Base-by-base conservation (phyloP, 2,888 invertebrate genomes). In the Hemicrepidius hirtus region DNA sequence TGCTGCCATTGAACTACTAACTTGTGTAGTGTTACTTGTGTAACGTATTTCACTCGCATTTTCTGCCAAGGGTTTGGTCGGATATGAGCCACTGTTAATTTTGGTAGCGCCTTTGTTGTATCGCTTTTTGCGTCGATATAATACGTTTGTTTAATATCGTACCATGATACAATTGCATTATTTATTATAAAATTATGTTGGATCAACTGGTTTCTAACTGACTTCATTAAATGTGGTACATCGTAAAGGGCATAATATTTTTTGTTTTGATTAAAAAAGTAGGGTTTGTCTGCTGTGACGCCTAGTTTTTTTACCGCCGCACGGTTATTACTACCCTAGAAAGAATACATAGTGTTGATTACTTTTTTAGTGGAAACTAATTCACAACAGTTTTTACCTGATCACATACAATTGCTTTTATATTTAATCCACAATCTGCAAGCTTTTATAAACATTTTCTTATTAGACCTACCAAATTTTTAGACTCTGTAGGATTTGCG, bases 371-470 rank as follows among this genome's bases (percentile, higher is more conserved):
- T 13, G 6, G 4, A 49, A 9, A 10, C 13, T 3, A 18, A 10
- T 10, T 49, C 18, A 18, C 28, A 49, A 49, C 18, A 18, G 18
- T 18, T 16, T 18, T 9, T 49, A 49, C 49, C 18, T 49, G 49
- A 49, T 49, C 18, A 18, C 49, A 49, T 49, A 49, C 49, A 10
- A 49, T 49, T 49, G 49, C 49, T 49, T 49, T 10, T 49, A 49
- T 49, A 18, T 49, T 18, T 13, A 49, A 18, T 18, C 49, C 49
- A 16, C 49, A 13, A 18, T 49, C 49, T 49, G 13, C 16, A 18
- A 49, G 49, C 4, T 49, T 49, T 16, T 49, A 4, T 49, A 49
- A 16, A 9, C 49, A 18, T 10, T 49, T 16, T 49, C 9, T 49
- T 49, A 49, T 16, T 49, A 49, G 49, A 13, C 10, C 18, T 18